Evolutionary conservation across 2,113 vertebrate genomes (phyloP).

Genomic region (Rhineura floridana): DNA sequence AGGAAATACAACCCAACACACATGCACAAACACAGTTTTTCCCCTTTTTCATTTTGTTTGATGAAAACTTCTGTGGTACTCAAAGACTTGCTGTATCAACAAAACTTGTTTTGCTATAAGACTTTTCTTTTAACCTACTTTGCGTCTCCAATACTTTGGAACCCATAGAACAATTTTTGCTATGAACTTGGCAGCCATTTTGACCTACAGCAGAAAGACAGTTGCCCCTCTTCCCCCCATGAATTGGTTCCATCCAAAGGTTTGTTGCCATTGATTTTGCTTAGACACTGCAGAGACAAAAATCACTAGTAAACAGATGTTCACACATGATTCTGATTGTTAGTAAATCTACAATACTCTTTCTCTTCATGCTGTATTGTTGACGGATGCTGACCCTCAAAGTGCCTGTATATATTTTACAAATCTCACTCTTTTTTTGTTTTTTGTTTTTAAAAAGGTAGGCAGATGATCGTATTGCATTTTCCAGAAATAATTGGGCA

Average conservation of each 20-base stretch:
- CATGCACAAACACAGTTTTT: too few relatives aligned
- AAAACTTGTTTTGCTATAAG: not conserved
- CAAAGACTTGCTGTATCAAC: not conserved
- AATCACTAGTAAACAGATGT: too few relatives aligned
- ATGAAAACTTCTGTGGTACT: too few relatives aligned
- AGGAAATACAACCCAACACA: too few relatives aligned
- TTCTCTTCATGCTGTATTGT: not conserved
- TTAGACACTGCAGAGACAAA: not conserved
- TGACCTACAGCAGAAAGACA: not conserved
- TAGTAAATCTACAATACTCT: not conserved
- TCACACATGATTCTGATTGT: not conserved
- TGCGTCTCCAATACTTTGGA: not conserved
- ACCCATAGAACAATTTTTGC: not conserved
- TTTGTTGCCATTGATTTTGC: not conserved
- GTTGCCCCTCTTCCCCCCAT: not conserved
- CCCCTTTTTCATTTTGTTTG: too few relatives aligned
- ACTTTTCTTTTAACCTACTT: too few relatives aligned
- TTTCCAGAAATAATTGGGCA: slow-evolving; percentile 20
- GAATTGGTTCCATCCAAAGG: not conserved
- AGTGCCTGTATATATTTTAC: not conserved
- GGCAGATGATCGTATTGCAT: slow-evolving; percentile 4
- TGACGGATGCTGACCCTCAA: not conserved
- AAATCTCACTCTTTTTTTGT: not conserved
- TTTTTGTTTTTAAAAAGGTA: not conserved
- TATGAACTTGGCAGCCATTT: too few relatives aligned